Percentiles rank a stretch among this genome's conserved stretches.
These are phyloP conservation scores for Corythaeola cristata DNA, from an alignment of 2,113 vertebrate species.

Conservation along the genomic window DNA sequence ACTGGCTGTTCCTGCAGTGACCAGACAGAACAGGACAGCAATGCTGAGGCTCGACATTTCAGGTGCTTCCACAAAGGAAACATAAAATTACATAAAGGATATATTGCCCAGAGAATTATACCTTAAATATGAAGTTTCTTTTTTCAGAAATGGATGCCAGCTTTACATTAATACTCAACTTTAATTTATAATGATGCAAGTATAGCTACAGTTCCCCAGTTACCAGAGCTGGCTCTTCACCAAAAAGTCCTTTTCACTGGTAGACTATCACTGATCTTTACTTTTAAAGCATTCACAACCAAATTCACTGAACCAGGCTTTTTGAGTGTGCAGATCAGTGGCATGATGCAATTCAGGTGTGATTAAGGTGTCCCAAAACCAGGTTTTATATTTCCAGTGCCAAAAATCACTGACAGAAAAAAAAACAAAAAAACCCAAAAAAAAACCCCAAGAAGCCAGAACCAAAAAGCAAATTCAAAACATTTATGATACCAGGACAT, in stretches of 20 bases:
- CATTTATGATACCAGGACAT: accelerated
- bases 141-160: neutral
- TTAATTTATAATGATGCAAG: no score
- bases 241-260: neutral
- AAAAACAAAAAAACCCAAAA: neutral
- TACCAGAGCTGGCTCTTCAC: neutral
- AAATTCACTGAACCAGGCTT: neutral
- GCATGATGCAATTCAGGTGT: neutral
- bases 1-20: accelerated
- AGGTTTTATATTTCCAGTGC: neutral
- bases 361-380: neutral
- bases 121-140: neutral
- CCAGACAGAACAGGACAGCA: neutral
- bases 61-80: neutral
- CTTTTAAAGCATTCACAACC: neutral
- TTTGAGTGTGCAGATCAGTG: neutral
- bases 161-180: neutral
- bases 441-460: neutral
- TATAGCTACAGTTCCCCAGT: neutral
- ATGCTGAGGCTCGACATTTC: neutral
- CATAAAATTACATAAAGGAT: neutral
- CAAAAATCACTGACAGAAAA: neutral
- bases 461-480: neutral
- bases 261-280: neutral
- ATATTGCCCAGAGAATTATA: neutral